These are phyloP conservation scores for Meiosimyza platycephala DNA, from an alignment of 2,888 invertebrate genomes.

Conservation along the genomic window DNA sequence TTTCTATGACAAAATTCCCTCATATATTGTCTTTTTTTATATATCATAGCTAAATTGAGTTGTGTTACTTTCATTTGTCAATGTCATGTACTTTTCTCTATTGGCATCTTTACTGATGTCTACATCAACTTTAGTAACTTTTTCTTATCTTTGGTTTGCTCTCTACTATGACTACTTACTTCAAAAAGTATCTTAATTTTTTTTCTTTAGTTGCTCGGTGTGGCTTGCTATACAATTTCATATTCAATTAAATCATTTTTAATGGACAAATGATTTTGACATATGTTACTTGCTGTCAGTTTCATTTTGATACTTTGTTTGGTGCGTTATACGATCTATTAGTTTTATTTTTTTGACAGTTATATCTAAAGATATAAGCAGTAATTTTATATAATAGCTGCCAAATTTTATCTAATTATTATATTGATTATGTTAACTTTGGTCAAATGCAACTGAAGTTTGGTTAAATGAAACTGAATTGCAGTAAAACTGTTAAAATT, in stretches of 20 bases:
- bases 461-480: no score
- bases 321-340: no score
- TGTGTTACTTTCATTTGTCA: constrained; percentile 37
- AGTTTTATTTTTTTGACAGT: no score
- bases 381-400: no score
- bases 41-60: no score
- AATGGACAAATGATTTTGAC: constrained; percentile 49
- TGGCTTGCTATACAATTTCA: constrained; percentile 38
- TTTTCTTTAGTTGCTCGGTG: background rate
- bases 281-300: constrained; percentile 32
- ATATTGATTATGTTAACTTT: no score
- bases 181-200: background rate
- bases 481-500: no score
- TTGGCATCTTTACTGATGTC: constrained; percentile 21
- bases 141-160: background rate
- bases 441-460: no score
- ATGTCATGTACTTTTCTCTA: constrained; percentile 31
- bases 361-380: no score
- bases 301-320: constrained; percentile 15
- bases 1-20: background rate
- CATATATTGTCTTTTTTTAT: no score
- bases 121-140: no score
- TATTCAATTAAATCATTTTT: constrained; percentile 51
- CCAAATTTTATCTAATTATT: no score
- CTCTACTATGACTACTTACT: background rate